Base-by-base conservation (phyloP, 2,888 invertebrate species). In the Cylindroiulus punctatus region DNA sequence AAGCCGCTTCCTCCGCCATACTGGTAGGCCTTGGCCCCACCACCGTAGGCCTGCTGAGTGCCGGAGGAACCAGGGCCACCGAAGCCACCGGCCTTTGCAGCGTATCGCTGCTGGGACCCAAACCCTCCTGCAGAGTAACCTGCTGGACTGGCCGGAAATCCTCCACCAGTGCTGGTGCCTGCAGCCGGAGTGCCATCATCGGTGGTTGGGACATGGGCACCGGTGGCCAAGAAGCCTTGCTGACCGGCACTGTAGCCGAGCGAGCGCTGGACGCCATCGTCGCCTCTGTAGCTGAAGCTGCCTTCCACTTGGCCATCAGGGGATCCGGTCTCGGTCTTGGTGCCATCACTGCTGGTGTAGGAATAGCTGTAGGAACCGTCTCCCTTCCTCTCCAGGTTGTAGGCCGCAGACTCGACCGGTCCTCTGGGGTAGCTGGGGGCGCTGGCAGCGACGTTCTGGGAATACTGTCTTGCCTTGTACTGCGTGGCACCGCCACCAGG, bases 271-370 rank as follows among this genome's bases (percentile, higher is more conserved):
- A 76, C 84, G 22, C 86, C 86, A 84, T 86, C 86, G 22, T 84
- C 84, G 19, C 84, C 84, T 22, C 65, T 36, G 44, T 30, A 57
- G 10, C 47, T 76, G 40, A 84, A 86, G n/a, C 84, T 65, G 40
- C 86, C 86, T 19, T 84, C 84, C 12, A 86, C 86, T 30, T 84
- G 84, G 7, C 86, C 86, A 42, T 86, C 86, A 36, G 65, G 76
- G 19, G 84, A 57, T 8, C 86, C 65, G 17, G 47, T 42, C 44
- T 86, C 86, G 10, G 84, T 57, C 40, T 81, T 86, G 30, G 84
- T 84, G 12, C 36, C 30, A 30, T 86, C 84, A 44, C 86, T 86
- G 84, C 65, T 84, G 22, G 26, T n/a, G 84, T 76, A 84, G 7
- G 40, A 36, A 42, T 76, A 84, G 22, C 52, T 44, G 42, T 86